These are phyloP conservation scores for Unio pictorum DNA, from an alignment of 2,888 invertebrate genomes.

Conservation along the genomic window DNA sequence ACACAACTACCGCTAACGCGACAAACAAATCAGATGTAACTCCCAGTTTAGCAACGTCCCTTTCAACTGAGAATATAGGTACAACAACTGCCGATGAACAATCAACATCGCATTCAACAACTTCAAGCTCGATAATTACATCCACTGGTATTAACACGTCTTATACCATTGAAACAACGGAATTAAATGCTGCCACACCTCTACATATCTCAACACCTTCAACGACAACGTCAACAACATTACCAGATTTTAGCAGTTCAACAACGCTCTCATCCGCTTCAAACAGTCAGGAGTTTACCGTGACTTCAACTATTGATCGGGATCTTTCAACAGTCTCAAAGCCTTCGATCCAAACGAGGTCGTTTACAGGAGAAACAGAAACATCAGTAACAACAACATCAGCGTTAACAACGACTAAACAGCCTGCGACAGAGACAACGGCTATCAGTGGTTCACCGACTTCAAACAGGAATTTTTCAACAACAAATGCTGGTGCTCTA, in stretches of 20 bases:
- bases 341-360: neutral
- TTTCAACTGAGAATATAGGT: too few relatives aligned
- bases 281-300: too few relatives aligned
- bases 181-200: too few relatives aligned
- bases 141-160: neutral
- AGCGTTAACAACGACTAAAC: neutral
- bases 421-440: neutral
- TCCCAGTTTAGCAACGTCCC: too few relatives aligned
- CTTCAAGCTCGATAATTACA: neutral
- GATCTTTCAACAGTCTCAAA: neutral
- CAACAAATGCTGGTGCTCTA: too few relatives aligned
- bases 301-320: too few relatives aligned
- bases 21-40: too few relatives aligned
- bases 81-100: neutral
- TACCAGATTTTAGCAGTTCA: too few relatives aligned
- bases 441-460: neutral
- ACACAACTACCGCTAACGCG: too few relatives aligned
- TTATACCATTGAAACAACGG: neutral
- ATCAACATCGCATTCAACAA: neutral
- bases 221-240: neutral
- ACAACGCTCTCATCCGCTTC: too few relatives aligned
- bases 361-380: neutral
- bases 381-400: neutral
- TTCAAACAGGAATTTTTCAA: too few relatives aligned
- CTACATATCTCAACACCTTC: too few relatives aligned